phyloP scores from a whole-genome alignment of 30 jellyfish, hydroid and myxozoan species.

The Aurelia sp. region DNA sequence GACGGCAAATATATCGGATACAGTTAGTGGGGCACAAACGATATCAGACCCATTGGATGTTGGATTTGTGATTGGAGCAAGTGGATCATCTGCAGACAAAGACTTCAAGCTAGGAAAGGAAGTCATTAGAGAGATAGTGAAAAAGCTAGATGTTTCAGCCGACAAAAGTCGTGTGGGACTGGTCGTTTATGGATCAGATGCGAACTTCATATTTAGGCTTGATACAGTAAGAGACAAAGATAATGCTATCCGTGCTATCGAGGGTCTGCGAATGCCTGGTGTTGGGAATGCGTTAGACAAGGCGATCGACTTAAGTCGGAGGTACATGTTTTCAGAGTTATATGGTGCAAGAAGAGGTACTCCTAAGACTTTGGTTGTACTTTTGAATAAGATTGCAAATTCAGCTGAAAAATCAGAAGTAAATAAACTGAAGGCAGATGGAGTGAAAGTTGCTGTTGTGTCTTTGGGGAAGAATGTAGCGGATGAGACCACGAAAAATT shows the following conservation, averaged over 20 bases:
- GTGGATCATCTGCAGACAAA: slow-evolving; percentile 10
- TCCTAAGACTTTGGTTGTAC: slow-evolving; percentile 12
- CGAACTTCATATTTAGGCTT: not conserved
- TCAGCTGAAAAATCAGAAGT: slow-evolving; percentile 20
- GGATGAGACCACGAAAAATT: not conserved
- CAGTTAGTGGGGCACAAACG: not conserved
- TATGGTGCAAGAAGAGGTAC: slow-evolving; percentile 43
- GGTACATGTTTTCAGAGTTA: not conserved
- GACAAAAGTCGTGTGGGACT: slow-evolving; percentile 55
- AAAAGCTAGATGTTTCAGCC: slow-evolving; percentile 17
- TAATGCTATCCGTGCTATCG: not conserved
- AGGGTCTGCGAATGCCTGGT: not conserved
- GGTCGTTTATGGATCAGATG: slow-evolving; percentile 25
- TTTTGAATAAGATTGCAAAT: slow-evolving; percentile 30
- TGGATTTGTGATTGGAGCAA: slow-evolving; percentile 70
- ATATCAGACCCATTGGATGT: slow-evolving; percentile 24
- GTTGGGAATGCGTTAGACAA: no score
- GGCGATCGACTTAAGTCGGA: slow-evolving; percentile 17
- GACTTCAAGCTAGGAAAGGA: slow-evolving; percentile 21
- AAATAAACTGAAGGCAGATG: not conserved
- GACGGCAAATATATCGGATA: not conserved
- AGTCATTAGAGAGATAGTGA: slow-evolving; percentile 21
- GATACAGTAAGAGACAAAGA: not conserved
- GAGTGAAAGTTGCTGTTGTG: slow-evolving; percentile 42
- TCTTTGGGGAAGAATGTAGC: slow-evolving; percentile 19